These are phyloP conservation scores for Nyctibius grandis DNA, from an alignment of 2,797 vertebrate species.

Conservation along the genomic window DNA sequence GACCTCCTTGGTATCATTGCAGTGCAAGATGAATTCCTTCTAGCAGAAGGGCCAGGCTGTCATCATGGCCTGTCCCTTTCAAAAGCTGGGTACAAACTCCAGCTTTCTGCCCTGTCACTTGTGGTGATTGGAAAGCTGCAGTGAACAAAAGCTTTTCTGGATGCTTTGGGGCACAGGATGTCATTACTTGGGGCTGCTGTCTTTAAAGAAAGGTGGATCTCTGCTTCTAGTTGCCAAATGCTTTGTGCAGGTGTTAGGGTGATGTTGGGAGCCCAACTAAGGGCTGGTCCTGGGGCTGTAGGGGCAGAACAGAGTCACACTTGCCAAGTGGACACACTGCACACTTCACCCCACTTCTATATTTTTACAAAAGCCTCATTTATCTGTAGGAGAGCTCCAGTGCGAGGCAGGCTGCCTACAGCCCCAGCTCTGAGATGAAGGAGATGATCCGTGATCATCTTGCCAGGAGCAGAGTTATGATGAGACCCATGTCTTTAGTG, in stretches of 20 bases:
- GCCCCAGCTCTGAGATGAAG: background rate
- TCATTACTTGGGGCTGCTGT: background rate
- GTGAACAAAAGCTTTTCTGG: background rate
- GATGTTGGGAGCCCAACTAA: background rate
- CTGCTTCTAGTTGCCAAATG: background rate
- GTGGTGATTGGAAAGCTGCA: background rate
- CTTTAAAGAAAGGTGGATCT: background rate
- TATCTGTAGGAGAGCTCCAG: rapidly evolving
- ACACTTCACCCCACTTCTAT: rapidly evolving
- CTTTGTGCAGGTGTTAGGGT: background rate
- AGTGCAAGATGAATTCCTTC: slow-evolving; percentile 54
- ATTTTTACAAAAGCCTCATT: rapidly evolving
- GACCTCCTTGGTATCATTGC: slow-evolving; percentile 33
- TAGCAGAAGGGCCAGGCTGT: slow-evolving; percentile 56
- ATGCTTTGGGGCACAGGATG: background rate
- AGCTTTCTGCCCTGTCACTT: background rate
- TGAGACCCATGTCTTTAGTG: rapidly evolving
- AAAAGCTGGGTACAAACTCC: slow-evolving; percentile 58
- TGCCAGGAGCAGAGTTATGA: background rate
- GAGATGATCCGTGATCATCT: rapidly evolving
- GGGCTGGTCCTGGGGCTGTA: background rate
- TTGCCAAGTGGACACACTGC: rapidly evolving
- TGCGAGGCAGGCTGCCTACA: background rate
- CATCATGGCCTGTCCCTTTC: background rate
- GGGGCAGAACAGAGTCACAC: rapidly evolving